Evolutionary conservation across 2,113 vertebrate species (phyloP).

Genomic region (Pangasianodon hypophthalmus): DNA sequence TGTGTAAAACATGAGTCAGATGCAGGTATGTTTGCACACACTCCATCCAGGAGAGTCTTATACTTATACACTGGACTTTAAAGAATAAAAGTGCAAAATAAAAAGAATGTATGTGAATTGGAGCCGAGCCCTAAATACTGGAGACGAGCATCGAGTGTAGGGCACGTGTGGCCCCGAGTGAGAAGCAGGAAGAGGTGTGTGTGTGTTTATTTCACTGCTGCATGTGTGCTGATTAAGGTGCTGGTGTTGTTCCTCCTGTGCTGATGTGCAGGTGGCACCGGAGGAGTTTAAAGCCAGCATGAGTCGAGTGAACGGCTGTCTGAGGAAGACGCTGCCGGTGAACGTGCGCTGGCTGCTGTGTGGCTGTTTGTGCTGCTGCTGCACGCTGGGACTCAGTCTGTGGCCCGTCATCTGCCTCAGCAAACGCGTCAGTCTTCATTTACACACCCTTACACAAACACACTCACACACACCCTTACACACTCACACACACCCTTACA

Average conservation of each 20-base stretch:
- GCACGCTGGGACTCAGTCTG: slow-evolving; percentile 97
- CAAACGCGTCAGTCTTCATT: slow-evolving; percentile 86
- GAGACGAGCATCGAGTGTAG: not conserved
- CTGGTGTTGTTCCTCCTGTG: not conserved
- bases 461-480: slow-evolving; percentile 82
- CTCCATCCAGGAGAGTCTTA: no score
- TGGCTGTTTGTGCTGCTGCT: slow-evolving; percentile 98
- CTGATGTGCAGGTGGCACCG: slow-evolving; percentile 84
- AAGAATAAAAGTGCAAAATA: no score
- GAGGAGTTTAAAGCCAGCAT: slow-evolving; percentile 99
- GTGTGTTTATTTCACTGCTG: not conserved
- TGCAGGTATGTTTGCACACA: no score
- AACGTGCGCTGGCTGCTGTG: slow-evolving; percentile 97
- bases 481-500: not conserved
- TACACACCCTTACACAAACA: slow-evolving; percentile 15
- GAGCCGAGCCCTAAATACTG: no score
- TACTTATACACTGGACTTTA: no score
- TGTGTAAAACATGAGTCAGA: no score
- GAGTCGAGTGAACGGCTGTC: slow-evolving; percentile 93
- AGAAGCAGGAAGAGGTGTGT: not conserved
- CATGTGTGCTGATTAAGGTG: not conserved
- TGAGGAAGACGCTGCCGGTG: slow-evolving; percentile 95
- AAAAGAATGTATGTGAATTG: no score
- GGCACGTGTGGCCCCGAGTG: not conserved
- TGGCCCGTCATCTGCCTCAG: slow-evolving; percentile 99